phyloP scores from a whole-genome alignment of 2,797 vertebrate species.

The Hafferia zeledoni region DNA sequence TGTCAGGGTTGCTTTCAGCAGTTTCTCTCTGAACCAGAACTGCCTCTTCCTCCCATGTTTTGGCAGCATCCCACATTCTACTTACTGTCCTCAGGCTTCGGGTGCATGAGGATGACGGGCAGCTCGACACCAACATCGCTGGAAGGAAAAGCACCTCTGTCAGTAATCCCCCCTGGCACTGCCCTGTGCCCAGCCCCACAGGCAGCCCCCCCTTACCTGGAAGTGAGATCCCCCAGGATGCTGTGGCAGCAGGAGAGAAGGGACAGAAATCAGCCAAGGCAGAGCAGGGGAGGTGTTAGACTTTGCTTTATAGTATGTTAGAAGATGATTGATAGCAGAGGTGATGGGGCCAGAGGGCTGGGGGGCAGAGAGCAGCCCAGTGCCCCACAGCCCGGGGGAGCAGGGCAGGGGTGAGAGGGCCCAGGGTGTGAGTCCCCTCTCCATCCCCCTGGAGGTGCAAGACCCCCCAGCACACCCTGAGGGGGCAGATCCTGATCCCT shows the following conservation, averaged over 20 bases:
- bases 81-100: slow-evolving; percentile 84
- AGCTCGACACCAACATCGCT: slow-evolving; percentile 86
- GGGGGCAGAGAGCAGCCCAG: background rate
- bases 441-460: accelerated
- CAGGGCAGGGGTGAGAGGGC: background rate
- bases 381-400: accelerated
- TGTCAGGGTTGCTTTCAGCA: background rate
- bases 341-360: background rate
- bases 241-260: slow-evolving; percentile 63
- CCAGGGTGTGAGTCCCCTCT: accelerated
- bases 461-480: background rate
- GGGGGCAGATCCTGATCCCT: background rate
- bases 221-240: slow-evolving; percentile 85
- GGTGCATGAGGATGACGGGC: slow-evolving; percentile 88
- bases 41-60: accelerated
- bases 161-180: background rate
- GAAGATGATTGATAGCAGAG: background rate
- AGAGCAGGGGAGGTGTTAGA: background rate
- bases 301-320: background rate
- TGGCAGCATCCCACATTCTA: accelerated
- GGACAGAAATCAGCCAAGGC: background rate
- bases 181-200: accelerated
- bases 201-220: slow-evolving; percentile 78
- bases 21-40: background rate
- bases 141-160: slow-evolving; percentile 28